Conservation (phyloP, 2,113 vertebrate genomes). For the Ranitomeya imitator region DNA sequence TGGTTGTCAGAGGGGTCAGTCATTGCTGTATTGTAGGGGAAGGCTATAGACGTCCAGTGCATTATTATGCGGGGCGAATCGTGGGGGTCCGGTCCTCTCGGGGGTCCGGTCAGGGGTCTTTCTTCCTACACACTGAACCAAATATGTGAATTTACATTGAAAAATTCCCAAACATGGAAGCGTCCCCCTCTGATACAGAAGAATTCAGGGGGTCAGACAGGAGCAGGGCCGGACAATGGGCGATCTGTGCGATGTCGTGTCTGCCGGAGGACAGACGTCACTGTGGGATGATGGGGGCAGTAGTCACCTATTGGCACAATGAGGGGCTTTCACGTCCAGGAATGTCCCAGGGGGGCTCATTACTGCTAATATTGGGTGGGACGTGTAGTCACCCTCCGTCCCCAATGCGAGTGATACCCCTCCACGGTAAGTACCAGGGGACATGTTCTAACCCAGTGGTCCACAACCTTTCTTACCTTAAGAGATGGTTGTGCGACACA, state of each 20-base stretch:
- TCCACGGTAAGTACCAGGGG: too few species aligned
- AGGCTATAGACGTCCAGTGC: background rate
- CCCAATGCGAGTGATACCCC: too few species aligned
- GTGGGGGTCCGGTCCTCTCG: background rate
- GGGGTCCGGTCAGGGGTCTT: background rate
- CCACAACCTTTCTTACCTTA: too few species aligned
- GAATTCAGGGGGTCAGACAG: conserved; percentile 7
- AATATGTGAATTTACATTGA: conserved; percentile 30
- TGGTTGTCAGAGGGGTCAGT: background rate
- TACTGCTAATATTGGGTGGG: too few species aligned
- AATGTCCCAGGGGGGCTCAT: too few species aligned
- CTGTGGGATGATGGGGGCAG: background rate
- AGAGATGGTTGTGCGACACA: too few species aligned
- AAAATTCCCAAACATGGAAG: background rate
- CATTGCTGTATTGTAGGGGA: background rate
- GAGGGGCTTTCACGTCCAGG: background rate
- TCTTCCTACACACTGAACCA: background rate
- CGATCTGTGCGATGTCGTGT: background rate
- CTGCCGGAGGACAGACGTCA: background rate
- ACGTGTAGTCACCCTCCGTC: too few species aligned
- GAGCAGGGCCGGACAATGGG: background rate
- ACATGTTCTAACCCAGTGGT: too few species aligned
- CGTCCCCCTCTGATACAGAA: background rate
- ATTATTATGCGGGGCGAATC: background rate
- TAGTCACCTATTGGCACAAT: background rate